Evolutionary conservation across 2,888 invertebrate species (phyloP), one percentile per base, ranked within the genome.

Genomic region (Tiliacea citrago): DNA sequence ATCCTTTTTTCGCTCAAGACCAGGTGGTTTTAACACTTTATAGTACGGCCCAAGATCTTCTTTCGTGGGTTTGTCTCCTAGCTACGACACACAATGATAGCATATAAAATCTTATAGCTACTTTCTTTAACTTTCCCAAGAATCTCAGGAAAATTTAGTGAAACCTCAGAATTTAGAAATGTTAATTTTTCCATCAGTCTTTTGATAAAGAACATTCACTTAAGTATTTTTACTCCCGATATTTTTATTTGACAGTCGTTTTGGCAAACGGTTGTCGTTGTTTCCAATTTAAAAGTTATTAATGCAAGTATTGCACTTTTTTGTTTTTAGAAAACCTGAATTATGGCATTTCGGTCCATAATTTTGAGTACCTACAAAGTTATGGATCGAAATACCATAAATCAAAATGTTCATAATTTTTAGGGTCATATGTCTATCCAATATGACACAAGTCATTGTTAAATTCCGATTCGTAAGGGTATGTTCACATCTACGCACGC

Each of bases 161-260:
- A 75, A 58, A 68, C 49, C 16, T 66, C 49, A 61, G 76, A 80
- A 77, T 80, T 75, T 83, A 29, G 49, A 65, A 83, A 83, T 68
- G 71, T 73, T 80, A 67, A 60, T 70, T 73, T 79, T 79, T 83
- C 57, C 49, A 73, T 84, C 84, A 84, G 86, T 86, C 84, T 84
- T 83, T 84, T 77, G 45, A 63, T 67, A 77, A 83, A 72, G 77
- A 80, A 73, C 68, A 67, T 74, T 74, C 77, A 77, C 60, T 84
- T 57, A 76, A 60, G 58, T 65, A 29, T 63, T 69, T 57, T 61
- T 63, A 45, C 29, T 69, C 24, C 71, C 70, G 39, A 74, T 68
- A 2, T 78, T 55, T 42, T 29, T 51, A 66, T 66, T 65, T 16
- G 29, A 73, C 77, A 75, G 61, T 51, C 75, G 62, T 53, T 75